phyloP scores from a whole-genome alignment of 1,140 invertebrate genomes.

The Andrena cerasifolii region DNA sequence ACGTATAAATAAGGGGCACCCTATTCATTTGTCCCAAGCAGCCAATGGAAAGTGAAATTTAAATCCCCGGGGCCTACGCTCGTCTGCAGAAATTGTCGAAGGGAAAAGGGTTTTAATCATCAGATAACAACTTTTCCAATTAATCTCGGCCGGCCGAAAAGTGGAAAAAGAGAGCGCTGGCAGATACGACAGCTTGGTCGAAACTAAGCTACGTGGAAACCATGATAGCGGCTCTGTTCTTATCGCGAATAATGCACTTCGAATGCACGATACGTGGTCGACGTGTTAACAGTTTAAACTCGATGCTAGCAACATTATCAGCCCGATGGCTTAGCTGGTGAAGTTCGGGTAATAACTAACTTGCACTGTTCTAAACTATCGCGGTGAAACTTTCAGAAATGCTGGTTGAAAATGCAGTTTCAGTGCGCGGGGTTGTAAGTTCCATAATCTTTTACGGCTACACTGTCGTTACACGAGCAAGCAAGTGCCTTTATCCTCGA shows the following conservation, averaged over 20 bases:
- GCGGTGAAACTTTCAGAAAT: background rate
- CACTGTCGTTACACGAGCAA: background rate
- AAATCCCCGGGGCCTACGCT: background rate
- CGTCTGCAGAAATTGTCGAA: background rate
- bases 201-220: background rate
- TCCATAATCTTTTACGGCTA: slow-evolving; percentile 1
- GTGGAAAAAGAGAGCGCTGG: slow-evolving; percentile 16
- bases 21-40: too few species aligned
- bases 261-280: slow-evolving; percentile 2
- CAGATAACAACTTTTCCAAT: slow-evolving; percentile 27
- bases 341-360: slow-evolving; percentile 23
- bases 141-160: slow-evolving; percentile 17
- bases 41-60: too few species aligned
- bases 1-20: too few species aligned
- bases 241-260: slow-evolving; percentile 35
- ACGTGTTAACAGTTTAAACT: slow-evolving; percentile 32
- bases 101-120: background rate
- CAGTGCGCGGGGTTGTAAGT: background rate
- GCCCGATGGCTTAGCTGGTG: background rate
- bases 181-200: slow-evolving; percentile 3
- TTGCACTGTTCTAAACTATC: slow-evolving; percentile 7
- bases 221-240: slow-evolving; percentile 12
- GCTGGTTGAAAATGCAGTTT: background rate
- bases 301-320: slow-evolving; percentile 19
- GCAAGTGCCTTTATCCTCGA: background rate